phyloP scores from a whole-genome alignment of 2,888 invertebrate species.

The Boloria euphrosyne region DNA sequence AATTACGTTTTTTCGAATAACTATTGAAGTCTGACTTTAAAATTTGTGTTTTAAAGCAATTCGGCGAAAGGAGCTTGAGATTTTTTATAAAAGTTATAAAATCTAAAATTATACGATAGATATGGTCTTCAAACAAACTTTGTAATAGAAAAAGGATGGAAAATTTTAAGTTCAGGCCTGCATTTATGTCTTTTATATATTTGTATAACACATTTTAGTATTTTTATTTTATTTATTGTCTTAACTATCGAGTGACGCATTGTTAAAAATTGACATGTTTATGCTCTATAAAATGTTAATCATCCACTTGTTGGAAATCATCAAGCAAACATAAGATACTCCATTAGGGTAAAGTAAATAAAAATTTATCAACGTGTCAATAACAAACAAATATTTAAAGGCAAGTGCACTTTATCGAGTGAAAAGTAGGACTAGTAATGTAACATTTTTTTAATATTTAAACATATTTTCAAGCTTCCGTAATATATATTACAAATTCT shows the following conservation, averaged over 20 bases:
- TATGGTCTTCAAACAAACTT: no score
- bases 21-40: background rate
- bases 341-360: conserved; percentile 25
- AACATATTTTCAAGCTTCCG: background rate
- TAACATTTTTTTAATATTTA: background rate
- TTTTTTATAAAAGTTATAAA: no score
- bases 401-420: conserved; percentile 20
- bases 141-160: no score
- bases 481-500: no score
- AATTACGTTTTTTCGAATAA: background rate
- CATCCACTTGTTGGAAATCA: conserved; percentile 13
- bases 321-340: conserved; percentile 11
- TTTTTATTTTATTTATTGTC: no score
- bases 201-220: no score
- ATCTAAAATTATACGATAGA: no score
- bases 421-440: background rate
- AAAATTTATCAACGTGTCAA: conserved; percentile 27
- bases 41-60: no score
- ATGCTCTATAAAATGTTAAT: conserved; percentile 18
- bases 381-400: conserved; percentile 27
- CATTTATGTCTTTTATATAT: no score
- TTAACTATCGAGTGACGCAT: conserved; percentile 1
- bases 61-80: no score
- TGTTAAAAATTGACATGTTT: conserved; percentile 15
- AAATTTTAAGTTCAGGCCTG: no score